phyloP scores from a whole-genome alignment of 2,888 invertebrate species.

The Dicycla oo region DNA sequence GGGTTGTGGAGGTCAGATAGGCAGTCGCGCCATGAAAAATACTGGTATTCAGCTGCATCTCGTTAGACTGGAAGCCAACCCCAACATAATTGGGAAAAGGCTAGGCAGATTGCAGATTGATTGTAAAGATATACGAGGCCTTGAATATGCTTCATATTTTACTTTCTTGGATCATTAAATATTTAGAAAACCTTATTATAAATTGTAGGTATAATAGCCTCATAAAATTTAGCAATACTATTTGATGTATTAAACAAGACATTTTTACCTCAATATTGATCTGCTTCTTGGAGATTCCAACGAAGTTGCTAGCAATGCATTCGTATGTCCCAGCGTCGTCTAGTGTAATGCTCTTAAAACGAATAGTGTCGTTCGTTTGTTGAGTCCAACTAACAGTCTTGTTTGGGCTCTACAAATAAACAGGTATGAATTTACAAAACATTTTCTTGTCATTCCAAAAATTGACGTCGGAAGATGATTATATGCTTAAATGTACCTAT shows the following conservation, averaged over 20 bases:
- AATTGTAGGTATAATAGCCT: background rate
- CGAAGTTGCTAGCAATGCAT: constrained; percentile 78
- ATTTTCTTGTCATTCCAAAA: no score
- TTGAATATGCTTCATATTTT: background rate
- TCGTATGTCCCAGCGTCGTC: constrained; percentile 80
- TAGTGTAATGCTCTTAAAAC: constrained; percentile 71
- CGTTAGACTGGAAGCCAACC: no score
- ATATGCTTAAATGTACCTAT: no score
- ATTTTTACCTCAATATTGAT: constrained; percentile 75
- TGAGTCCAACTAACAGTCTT: constrained; percentile 69
- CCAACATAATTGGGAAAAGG: no score
- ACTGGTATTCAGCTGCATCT: no score
- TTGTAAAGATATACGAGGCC: no score
- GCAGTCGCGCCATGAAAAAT: no score
- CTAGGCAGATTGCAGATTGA: no score
- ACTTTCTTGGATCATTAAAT: no score
- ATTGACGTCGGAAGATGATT: no score
- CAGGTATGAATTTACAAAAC: background rate
- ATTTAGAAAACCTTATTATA: background rate
- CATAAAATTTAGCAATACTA: background rate
- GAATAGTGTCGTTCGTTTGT: constrained; percentile 71
- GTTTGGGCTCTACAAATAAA: constrained; percentile 36
- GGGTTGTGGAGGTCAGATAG: no score
- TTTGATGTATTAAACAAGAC: background rate
- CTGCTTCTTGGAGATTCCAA: constrained; percentile 70